Conservation (phyloP, 2,888 invertebrate genomes). For the Cheilosia urbana region DNA sequence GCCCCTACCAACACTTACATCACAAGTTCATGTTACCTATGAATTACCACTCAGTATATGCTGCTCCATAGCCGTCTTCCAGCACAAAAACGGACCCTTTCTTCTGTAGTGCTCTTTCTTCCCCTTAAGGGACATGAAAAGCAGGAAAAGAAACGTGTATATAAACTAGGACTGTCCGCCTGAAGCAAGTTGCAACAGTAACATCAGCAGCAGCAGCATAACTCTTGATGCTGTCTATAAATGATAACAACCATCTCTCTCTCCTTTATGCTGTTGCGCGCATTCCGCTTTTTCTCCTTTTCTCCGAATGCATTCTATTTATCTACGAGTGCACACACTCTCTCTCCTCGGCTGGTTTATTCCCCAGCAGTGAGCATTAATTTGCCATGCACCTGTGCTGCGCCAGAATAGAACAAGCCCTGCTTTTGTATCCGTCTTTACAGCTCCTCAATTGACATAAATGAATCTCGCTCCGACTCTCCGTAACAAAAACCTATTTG, state of each 20-base stretch:
- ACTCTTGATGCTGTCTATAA: slow-evolving; percentile 54
- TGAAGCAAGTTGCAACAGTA: slow-evolving; percentile 35
- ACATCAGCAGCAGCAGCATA: slow-evolving; percentile 23
- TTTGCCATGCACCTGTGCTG: slow-evolving; percentile 69
- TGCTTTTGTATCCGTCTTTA: slow-evolving; percentile 50
- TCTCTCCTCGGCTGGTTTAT: slow-evolving; percentile 25
- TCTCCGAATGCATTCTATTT: slow-evolving; percentile 22
- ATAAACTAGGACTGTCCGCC: slow-evolving; percentile 14
- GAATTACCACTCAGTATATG: not conserved
- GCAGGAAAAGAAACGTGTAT: slow-evolving; percentile 17
- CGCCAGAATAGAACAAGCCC: slow-evolving; percentile 37
- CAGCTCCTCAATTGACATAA: slow-evolving; percentile 68
- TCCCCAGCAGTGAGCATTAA: slow-evolving; percentile 60
- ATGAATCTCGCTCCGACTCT: slow-evolving; percentile 35
- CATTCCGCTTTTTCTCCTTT: slow-evolving; percentile 14
- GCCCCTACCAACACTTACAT: too few species aligned
- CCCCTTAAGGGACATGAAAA: slow-evolving; percentile 60
- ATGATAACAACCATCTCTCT: slow-evolving; percentile 62
- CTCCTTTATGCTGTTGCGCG: slow-evolving; percentile 39
- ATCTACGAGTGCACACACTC: slow-evolving; percentile 9
- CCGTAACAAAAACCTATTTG: not conserved
- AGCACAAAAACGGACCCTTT: not conserved
- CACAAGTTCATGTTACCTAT: not conserved
- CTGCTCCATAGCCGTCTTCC: not conserved
- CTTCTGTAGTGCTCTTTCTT: slow-evolving; percentile 7